A percentile compares a stretch with the other conserved stretches of the same genome.
Conservation (phyloP, 2,888 invertebrate genomes). For the Callinectes sapidus region DNA sequence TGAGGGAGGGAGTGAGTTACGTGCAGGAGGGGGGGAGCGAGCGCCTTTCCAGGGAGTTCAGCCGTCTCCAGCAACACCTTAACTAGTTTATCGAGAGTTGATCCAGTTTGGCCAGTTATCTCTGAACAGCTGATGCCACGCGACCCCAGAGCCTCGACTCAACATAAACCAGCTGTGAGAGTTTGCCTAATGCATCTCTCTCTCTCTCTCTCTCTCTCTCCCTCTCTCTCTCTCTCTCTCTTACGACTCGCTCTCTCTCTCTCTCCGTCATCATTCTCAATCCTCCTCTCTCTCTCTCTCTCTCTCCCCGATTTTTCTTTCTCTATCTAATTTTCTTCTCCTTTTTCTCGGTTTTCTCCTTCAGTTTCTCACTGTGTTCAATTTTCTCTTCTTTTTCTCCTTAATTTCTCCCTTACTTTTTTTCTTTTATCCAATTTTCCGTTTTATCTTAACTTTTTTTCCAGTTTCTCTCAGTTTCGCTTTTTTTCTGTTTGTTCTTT, state of each 20-base stretch:
- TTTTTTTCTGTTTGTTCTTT: no score
- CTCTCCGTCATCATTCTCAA: no score
- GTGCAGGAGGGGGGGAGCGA: neutral
- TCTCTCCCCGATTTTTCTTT: neutral
- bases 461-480: no score
- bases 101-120: neutral
- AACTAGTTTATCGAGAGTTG: neutral
- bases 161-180: neutral
- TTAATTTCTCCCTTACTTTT: no score
- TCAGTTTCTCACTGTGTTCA: no score
- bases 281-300: neutral
- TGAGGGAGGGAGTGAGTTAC: neutral
- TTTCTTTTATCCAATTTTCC: no score
- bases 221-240: neutral
- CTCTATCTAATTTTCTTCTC: neutral
- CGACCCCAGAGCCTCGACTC: neutral
- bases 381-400: no score
- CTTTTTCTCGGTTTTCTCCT: no score
- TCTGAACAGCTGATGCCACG: neutral
- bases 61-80: neutral
- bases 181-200: neutral
- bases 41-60: neutral
- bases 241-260: neutral
- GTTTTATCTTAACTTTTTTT: no score
- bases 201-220: slow-evolving; percentile 1